These are phyloP conservation scores for Danaus plexippus DNA, from an alignment of 1,140 invertebrate species.

Conservation along the genomic window DNA sequence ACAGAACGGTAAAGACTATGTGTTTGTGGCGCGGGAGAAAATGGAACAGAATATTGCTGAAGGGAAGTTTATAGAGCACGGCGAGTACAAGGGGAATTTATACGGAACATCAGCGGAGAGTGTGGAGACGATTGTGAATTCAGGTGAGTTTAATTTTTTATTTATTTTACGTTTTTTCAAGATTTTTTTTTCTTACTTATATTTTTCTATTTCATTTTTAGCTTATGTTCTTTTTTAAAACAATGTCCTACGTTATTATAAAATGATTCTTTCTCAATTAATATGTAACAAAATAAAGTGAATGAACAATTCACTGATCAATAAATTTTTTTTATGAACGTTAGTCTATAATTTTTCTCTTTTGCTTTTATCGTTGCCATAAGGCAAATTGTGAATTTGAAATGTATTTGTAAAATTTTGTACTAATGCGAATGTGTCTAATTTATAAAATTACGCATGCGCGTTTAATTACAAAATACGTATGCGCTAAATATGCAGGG, in stretches of 20 bases:
- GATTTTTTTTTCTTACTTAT: background rate
- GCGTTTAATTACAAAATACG: too few relatives aligned
- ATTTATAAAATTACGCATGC: too few relatives aligned
- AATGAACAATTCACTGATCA: too few relatives aligned
- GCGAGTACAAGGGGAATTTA: conserved; percentile 97
- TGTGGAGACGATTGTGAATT: conserved; percentile 89
- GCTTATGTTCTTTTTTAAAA: conserved; percentile 1
- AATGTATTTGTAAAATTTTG: too few relatives aligned
- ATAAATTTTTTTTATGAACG: too few relatives aligned
- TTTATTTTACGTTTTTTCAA: background rate
- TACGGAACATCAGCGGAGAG: conserved; percentile 95
- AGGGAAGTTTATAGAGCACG: conserved; percentile 96
- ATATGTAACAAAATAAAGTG: too few relatives aligned
- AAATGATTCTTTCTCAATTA: too few relatives aligned
- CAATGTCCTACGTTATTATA: conserved; percentile 1
- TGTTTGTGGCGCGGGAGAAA: conserved; percentile 89
- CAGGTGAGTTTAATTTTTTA: conserved; percentile 73
- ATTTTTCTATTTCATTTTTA: background rate
- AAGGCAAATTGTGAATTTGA: too few relatives aligned
- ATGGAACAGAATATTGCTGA: conserved; percentile 93
- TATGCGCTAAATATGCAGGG: too few relatives aligned
- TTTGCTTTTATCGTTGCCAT: too few relatives aligned
- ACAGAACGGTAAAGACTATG: conserved; percentile 94
- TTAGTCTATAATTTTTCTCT: too few relatives aligned
- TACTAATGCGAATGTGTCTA: too few relatives aligned